Evolutionary conservation across 2,797 vertebrate genomes (phyloP).

Genomic region (Cryptoprocta ferox): DNA sequence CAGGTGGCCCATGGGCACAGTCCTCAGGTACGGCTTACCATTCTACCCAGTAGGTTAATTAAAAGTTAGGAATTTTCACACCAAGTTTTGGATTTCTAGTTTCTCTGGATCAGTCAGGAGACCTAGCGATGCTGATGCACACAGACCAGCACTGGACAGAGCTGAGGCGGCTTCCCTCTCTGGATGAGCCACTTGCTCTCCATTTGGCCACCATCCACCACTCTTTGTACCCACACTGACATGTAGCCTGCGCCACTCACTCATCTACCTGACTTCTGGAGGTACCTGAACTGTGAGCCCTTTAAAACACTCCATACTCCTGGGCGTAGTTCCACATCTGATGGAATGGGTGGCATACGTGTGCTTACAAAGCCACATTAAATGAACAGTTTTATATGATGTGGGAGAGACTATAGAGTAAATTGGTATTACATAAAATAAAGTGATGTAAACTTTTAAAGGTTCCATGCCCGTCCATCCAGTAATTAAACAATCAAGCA

Average conservation of each 20-base stretch:
- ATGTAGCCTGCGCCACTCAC: neutral
- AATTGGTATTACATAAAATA: neutral
- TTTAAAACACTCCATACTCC: neutral
- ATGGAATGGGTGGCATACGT: neutral
- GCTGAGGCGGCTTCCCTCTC: neutral
- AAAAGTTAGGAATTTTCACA: neutral
- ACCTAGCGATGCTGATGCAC: neutral
- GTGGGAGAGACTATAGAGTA: neutral
- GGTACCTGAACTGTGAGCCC: neutral
- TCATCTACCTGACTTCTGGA: neutral
- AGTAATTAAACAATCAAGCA: neutral
- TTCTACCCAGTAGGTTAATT: neutral
- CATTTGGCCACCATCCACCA: neutral
- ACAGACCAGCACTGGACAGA: neutral
- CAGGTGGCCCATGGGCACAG: neutral
- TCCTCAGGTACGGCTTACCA: neutral
- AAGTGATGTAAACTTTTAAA: neutral
- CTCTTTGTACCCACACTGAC: neutral
- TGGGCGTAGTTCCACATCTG: neutral
- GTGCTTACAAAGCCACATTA: neutral
- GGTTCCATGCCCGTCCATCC: neutral
- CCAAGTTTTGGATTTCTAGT: neutral
- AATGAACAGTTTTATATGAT: neutral
- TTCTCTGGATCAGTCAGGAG: neutral
- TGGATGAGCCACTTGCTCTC: no score